Conservation (phyloP, 2,113 vertebrate species). For the Oxygymnocypris stewartii region DNA sequence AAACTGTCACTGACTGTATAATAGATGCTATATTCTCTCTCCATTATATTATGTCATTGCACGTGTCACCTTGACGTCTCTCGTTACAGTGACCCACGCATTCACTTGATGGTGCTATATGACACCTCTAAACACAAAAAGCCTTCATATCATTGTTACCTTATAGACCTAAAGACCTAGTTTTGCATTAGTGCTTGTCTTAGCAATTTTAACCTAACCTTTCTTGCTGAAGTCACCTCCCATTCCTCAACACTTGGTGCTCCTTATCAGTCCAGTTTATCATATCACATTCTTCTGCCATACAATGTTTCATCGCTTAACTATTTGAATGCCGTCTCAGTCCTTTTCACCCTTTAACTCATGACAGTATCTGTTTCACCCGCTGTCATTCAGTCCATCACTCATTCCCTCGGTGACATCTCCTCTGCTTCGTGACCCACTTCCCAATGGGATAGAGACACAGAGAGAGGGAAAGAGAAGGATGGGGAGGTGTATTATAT, state of each 20-base stretch:
- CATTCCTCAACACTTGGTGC: background rate
- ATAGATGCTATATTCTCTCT: background rate
- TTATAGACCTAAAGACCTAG: background rate
- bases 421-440: slow-evolving; percentile 67
- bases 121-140: background rate
- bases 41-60: background rate
- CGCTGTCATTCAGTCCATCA: slow-evolving; percentile 50
- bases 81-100: too few relatives aligned
- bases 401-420: slow-evolving; percentile 57
- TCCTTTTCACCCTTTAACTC: background rate
- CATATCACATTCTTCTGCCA: background rate
- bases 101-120: background rate
- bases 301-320: background rate
- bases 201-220: background rate
- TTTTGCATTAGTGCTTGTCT: slow-evolving; percentile 4
- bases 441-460: slow-evolving; percentile 57
- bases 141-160: background rate
- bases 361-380: slow-evolving; percentile 47
- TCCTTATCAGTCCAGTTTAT: slow-evolving; percentile 10
- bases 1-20: background rate
- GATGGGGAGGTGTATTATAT: slow-evolving; percentile 58
- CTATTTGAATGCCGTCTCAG: slow-evolving; percentile 19
- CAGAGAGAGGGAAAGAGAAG: background rate
- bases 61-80: background rate
- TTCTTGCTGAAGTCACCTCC: background rate